Evolutionary conservation across 2,888 invertebrate genomes (phyloP).

Genomic region (Embidobia sp.): DNA sequence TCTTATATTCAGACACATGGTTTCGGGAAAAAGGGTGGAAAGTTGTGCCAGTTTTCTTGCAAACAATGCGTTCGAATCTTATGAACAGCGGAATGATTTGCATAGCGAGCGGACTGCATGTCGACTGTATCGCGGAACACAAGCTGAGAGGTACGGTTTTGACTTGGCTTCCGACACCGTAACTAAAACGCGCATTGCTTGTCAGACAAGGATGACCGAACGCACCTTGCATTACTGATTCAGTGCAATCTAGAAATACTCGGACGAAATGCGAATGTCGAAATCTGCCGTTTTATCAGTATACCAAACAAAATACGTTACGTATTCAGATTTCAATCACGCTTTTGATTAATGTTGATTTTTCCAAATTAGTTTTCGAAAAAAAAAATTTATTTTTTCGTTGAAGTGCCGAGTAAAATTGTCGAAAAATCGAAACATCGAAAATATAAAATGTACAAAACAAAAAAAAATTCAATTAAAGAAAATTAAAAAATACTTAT

Average conservation of each 20-base stretch:
- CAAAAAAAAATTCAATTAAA: too few relatives aligned
- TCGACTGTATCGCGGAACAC: background rate
- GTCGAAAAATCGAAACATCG: too few relatives aligned
- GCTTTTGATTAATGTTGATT: too few relatives aligned
- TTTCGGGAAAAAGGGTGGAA: background rate
- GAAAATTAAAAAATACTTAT: too few relatives aligned
- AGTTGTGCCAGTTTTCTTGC: background rate
- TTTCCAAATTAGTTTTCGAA: too few relatives aligned
- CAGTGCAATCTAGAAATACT: constrained; percentile 22
- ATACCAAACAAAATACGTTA: too few relatives aligned
- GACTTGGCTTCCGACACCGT: constrained; percentile 39
- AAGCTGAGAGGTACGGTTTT: constrained; percentile 18
- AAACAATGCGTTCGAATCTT: constrained; percentile 24
- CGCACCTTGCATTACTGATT: constrained; percentile 19
- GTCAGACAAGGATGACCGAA: constrained; percentile 35
- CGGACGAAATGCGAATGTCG: constrained; percentile 21
- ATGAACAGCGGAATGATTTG: constrained; percentile 33
- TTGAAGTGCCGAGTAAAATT: too few relatives aligned
- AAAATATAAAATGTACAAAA: too few relatives aligned
- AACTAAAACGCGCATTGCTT: constrained; percentile 45
- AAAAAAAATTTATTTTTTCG: too few relatives aligned
- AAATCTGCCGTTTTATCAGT: background rate
- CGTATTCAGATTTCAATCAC: too few relatives aligned
- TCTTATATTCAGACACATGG: too few relatives aligned
- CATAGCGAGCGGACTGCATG: constrained; percentile 9